Conservation (phyloP, 2,113 vertebrate species). For the Sorex fumeus region DNA sequence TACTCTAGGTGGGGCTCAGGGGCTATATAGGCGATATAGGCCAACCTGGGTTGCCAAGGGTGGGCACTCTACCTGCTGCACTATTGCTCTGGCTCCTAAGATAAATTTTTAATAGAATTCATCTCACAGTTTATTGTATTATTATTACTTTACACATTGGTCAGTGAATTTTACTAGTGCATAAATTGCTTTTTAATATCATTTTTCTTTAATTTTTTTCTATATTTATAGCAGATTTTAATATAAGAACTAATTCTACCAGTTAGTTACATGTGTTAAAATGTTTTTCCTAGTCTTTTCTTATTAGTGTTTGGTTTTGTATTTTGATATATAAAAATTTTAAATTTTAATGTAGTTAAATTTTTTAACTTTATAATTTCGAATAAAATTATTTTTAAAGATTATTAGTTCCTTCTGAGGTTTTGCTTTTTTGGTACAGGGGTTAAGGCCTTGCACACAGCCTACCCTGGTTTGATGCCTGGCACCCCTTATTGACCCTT, state of each 20-base stretch:
- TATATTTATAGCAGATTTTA: slow-evolving; percentile 45
- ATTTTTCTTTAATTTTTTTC: neutral
- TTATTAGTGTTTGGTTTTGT: neutral
- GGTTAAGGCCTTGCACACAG: no score
- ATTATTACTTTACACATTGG: neutral
- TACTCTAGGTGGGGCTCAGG: no score
- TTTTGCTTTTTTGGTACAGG: no score
- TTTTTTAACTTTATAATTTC: neutral
- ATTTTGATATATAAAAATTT: slow-evolving; percentile 32
- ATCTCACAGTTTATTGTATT: neutral
- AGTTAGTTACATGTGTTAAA: slow-evolving; percentile 33
- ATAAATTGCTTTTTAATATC: neutral
- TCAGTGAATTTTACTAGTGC: slow-evolving; percentile 4
- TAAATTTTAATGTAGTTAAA: slow-evolving; percentile 38
- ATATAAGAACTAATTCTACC: slow-evolving; percentile 9
- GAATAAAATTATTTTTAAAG: neutral
- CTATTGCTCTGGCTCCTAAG: no score
- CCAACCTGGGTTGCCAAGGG: no score
- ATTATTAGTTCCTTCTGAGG: no score
- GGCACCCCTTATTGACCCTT: no score
- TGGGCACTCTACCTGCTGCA: no score
- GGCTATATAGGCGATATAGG: no score
- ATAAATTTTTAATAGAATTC: neutral
- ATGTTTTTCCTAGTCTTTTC: neutral
- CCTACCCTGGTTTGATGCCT: no score